A percentile compares a stretch with the other conserved stretches of the same genome.
Conservation (phyloP, 2,113 vertebrate genomes). For the Corvus hawaiiensis region DNA sequence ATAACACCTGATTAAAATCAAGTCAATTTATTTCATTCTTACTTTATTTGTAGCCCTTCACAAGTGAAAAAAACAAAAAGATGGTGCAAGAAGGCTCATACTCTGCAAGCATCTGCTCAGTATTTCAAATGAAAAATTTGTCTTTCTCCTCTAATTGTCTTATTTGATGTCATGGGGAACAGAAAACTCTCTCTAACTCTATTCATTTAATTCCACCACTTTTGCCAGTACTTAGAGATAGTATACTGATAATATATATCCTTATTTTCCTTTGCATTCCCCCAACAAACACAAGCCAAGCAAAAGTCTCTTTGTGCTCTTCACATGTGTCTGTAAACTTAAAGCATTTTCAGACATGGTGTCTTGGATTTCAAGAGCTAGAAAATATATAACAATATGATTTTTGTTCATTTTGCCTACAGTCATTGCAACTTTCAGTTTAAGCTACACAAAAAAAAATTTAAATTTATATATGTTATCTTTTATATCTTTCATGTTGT, state of each 20-base stretch:
- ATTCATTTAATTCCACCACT: neutral
- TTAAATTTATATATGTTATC: neutral
- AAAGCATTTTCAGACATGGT: neutral
- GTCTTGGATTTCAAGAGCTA: neutral
- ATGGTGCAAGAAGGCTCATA: neutral
- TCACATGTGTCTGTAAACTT: neutral
- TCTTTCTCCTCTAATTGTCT: neutral
- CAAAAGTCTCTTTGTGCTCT: neutral
- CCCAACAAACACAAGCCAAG: neutral
- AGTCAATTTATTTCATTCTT: neutral
- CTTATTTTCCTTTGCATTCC: neutral
- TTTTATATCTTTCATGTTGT: neutral
- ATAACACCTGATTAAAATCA: neutral
- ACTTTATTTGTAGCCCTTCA: neutral
- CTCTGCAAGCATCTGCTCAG: neutral
- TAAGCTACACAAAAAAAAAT: neutral
- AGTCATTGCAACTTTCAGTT: neutral
- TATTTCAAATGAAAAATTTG: neutral
- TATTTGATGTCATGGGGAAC: neutral
- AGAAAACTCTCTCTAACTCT: neutral
- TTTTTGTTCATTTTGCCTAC: neutral
- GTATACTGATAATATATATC: neutral
- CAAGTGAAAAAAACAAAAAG: neutral
- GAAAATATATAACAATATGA: neutral
- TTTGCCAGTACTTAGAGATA: neutral